phyloP scores from a whole-genome alignment of 1,140 invertebrate species.

The Ridgeia piscesae region DNA sequence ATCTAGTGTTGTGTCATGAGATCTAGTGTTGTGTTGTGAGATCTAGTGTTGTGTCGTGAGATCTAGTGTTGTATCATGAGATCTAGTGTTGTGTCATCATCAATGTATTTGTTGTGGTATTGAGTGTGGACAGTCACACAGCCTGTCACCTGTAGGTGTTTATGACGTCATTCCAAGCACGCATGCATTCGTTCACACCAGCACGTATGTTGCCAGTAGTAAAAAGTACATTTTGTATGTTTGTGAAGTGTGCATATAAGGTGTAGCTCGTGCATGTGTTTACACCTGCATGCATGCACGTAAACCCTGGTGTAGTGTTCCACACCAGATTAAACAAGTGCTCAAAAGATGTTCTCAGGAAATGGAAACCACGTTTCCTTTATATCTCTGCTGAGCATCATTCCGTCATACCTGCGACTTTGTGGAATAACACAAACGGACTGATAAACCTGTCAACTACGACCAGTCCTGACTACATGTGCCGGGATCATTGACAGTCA shows the following conservation, averaged over 20 bases:
- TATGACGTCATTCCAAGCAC: neutral
- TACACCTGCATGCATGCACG: too few relatives aligned
- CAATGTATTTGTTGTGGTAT: too few relatives aligned
- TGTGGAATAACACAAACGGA: neutral
- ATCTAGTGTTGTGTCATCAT: too few relatives aligned
- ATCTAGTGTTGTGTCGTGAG: too few relatives aligned
- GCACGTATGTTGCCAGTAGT: too few relatives aligned
- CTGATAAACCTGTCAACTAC: neutral
- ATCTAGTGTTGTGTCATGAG: too few relatives aligned
- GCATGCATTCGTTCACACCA: too few relatives aligned
- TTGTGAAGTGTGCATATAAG: neutral
- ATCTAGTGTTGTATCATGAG: too few relatives aligned
- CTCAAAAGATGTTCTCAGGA: neutral
- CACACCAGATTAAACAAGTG: neutral
- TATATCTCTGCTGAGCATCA: neutral
- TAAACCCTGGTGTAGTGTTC: neutral
- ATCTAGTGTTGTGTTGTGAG: too few relatives aligned
- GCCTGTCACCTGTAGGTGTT: neutral
- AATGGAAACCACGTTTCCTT: neutral
- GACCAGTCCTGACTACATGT: neutral
- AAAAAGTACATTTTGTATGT: neutral
- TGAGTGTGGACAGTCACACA: too few relatives aligned
- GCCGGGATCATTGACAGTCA: neutral
- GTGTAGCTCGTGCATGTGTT: neutral
- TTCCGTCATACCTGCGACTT: neutral